These are phyloP conservation scores for Eulemur rufifrons DNA, from an alignment of 2,113 vertebrate genomes.

Conservation along the genomic window DNA sequence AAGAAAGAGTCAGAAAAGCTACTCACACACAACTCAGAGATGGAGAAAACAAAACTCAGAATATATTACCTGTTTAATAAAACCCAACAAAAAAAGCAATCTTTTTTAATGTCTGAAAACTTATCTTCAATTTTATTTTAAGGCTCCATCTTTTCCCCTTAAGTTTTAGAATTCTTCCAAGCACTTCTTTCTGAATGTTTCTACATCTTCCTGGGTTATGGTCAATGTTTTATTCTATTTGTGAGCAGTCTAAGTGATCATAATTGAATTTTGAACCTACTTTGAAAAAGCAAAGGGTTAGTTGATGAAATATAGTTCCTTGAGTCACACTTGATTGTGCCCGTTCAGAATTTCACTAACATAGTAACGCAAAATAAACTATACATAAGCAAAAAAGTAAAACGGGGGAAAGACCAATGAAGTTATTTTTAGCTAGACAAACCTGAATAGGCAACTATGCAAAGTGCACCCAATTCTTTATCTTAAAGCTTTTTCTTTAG, in stretches of 20 bases:
- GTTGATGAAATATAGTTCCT: background rate
- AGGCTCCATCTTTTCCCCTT: background rate
- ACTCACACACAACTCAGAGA: background rate
- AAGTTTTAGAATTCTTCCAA: conserved; percentile 42
- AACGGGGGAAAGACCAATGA: background rate
- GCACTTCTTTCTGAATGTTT: conserved; percentile 2
- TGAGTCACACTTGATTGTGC: background rate
- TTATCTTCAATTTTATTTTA: background rate
- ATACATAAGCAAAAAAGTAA: conserved; percentile 25
- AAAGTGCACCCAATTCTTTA: background rate
- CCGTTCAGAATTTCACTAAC: conserved; percentile 34
- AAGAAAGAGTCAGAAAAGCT: background rate
- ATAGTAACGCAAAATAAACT: background rate
- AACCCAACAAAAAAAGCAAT: background rate
- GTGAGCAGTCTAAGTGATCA: background rate
- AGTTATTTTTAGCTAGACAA: conserved; percentile 20
- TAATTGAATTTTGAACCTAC: conserved; percentile 36
- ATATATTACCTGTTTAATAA: background rate
- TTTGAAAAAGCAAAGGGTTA: conserved; percentile 14
- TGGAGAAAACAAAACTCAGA: background rate
- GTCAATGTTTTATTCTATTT: conserved; percentile 20
- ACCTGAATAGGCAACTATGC: background rate
- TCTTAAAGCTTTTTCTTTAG: background rate
- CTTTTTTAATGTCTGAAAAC: conserved; percentile 7
- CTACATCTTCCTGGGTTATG: background rate